Evolutionary conservation across 2,113 vertebrate species (phyloP), one percentile per base, ranked within the genome.

Genomic region (Gulo gulo): DNA sequence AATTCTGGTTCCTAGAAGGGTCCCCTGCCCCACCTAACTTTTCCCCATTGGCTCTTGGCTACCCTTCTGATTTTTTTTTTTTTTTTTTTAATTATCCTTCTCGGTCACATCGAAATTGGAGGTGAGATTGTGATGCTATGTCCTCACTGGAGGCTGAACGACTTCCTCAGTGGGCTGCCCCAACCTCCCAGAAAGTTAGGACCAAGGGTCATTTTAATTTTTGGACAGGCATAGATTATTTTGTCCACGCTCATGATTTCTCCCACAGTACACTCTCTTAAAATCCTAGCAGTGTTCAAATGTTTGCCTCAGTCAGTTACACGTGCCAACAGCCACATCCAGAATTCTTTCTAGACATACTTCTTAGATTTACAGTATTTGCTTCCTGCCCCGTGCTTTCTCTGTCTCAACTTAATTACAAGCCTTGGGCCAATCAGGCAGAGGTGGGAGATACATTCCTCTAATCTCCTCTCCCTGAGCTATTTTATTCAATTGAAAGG

Each of bases 381-480:
- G 59, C 20, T 55, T 88, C 31, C 10, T 71, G 24, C 6, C 67
- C n/a, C 4, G 2, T 6, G 13, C 7, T 91, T 96, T 47, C 50
- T 71, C 36, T 85, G 34, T 84, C 42, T 94, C 74, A 82, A 31
- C 45, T 95, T 92, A 88, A 85, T 93, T 96, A 73, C 4, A 92
- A 42, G 57, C 31, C 87, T 80, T 50, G 52, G 52, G 59, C 87
- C 73, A 86, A 29, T 94, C 76, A 82, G 39, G 10, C 45, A 67
- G 73, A 91, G 79, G 13, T 59, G 63, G 71, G 76, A 88, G 42
- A 95, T 31, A 14, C 36, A 88, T 29, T 61, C 63, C 18, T 93
- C 94, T 96, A 80, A 81, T 95, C 71, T 90, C 50, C 81, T 94
- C 82, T 95, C 93, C 55, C 42, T 94, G 52, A 93, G 45, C 76